Conservation (phyloP, 2,888 invertebrate species). For the Apamea anceps region DNA sequence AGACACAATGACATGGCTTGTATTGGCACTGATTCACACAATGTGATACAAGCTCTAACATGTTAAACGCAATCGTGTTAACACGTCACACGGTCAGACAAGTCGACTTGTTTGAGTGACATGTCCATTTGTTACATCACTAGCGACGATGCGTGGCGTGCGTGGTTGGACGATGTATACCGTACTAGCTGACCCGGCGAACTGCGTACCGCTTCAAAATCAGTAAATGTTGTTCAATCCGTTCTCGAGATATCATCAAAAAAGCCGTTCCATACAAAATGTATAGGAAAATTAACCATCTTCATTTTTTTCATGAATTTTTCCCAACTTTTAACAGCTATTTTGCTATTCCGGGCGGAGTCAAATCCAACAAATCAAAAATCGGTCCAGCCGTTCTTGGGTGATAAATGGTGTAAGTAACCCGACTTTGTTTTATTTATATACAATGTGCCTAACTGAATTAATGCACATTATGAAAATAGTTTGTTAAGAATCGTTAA, state of each 20-base stretch:
- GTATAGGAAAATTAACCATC: no score
- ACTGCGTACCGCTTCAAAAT: no score
- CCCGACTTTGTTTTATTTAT: no score
- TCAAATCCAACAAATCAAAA: no score
- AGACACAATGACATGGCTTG: not conserved
- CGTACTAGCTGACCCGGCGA: not conserved
- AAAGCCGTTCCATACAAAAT: not conserved
- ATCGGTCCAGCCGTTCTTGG: no score
- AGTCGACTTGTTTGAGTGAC: constrained; percentile 33
- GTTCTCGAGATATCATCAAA: not conserved
- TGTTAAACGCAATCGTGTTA: constrained; percentile 11
- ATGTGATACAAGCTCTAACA: not conserved
- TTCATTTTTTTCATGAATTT: no score
- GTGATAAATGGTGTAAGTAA: no score
- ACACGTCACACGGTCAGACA: constrained; percentile 30
- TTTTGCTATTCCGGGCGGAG: no score
- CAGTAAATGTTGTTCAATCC: not conserved
- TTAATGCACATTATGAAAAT: no score
- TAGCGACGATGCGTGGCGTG: not conserved
- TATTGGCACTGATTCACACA: not conserved
- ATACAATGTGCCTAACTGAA: no score
- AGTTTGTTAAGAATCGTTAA: no score
- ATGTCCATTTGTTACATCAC: constrained; percentile 25
- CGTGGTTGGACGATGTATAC: not conserved
- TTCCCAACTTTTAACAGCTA: not conserved